These are phyloP conservation scores for Neotoxoptera formosana DNA, from an alignment of 1,140 invertebrate genomes.

Conservation along the genomic window DNA sequence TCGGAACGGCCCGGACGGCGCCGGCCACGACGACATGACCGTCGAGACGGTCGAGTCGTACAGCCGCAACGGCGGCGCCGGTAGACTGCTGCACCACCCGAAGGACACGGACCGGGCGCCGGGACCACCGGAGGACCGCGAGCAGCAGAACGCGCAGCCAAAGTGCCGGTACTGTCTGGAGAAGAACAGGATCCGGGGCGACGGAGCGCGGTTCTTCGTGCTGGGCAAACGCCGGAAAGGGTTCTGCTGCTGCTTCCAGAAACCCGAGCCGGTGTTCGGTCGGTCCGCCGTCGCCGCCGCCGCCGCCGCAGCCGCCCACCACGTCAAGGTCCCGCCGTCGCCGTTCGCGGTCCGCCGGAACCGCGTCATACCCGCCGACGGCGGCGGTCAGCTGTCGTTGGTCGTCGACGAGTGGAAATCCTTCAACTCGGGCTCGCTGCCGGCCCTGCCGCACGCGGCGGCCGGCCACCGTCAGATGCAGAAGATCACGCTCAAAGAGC, in stretches of 20 bases:
- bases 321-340: slow-evolving; percentile 46
- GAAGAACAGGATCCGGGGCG: slow-evolving; percentile 29
- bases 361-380: slow-evolving; percentile 57
- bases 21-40: neutral
- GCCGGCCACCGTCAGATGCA: slow-evolving; percentile 63
- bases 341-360: slow-evolving; percentile 56
- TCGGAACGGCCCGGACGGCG: neutral
- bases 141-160: neutral
- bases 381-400: slow-evolving; percentile 52
- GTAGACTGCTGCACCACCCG: neutral
- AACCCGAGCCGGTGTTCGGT: slow-evolving; percentile 58
- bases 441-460: slow-evolving; percentile 66
- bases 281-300: neutral
- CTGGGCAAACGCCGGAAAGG: slow-evolving; percentile 39
- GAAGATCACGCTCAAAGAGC: slow-evolving; percentile 65
- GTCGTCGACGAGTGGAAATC: slow-evolving; percentile 47
- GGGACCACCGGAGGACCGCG: slow-evolving; percentile 28
- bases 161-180: slow-evolving; percentile 55
- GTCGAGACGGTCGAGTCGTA: slow-evolving; percentile 24
- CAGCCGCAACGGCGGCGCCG: neutral
- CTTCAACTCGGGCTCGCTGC: slow-evolving; percentile 61
- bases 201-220: neutral
- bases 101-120: neutral
- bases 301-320: neutral
- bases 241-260: slow-evolving; percentile 53